These are phyloP conservation scores for Melanotaenia pygmaea DNA, from an alignment of 2,797 vertebrate genomes.

Conservation along the genomic window DNA sequence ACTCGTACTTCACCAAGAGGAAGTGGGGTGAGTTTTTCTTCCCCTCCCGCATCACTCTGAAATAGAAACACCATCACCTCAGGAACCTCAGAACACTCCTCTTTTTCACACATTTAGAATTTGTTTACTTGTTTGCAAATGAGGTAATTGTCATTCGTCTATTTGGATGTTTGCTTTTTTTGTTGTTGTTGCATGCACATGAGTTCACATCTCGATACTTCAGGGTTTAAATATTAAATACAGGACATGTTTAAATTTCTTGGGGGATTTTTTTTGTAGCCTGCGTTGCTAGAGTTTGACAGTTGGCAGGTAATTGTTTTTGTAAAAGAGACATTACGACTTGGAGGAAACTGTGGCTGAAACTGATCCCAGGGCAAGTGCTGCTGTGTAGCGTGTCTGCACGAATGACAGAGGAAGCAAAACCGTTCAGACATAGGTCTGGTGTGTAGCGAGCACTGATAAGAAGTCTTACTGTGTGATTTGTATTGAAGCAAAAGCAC, in stretches of 20 bases:
- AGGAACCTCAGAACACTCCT: fast-evolving
- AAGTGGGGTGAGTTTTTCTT: constrained; percentile 93
- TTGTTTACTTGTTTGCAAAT: constrained; percentile 26
- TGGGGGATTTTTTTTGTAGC: constrained; percentile 9
- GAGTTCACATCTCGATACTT: neutral
- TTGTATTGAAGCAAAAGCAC: constrained; percentile 1
- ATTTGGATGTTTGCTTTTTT: constrained; percentile 2
- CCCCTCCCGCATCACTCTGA: constrained; percentile 10
- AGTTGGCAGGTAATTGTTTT: constrained; percentile 45
- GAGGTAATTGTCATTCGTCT: constrained; percentile 13
- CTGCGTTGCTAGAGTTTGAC: constrained; percentile 37
- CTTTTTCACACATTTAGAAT: constrained; percentile 33
- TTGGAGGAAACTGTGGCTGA: constrained; percentile 83
- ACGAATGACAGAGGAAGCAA: constrained; percentile 72
- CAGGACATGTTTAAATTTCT: neutral
- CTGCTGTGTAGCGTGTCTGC: constrained; percentile 49
- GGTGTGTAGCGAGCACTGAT: constrained; percentile 15
- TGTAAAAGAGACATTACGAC: constrained; percentile 21
- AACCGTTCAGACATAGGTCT: constrained; percentile 36
- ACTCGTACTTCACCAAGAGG: constrained; percentile 97
- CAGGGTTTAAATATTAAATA: neutral
- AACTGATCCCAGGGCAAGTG: constrained; percentile 77
- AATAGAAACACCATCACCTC: constrained; percentile 31
- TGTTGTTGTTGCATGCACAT: neutral
- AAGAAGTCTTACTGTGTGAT: constrained; percentile 9